phyloP scores from a whole-genome alignment of 2,113 vertebrate species.

The Psephotus haematonotus region DNA sequence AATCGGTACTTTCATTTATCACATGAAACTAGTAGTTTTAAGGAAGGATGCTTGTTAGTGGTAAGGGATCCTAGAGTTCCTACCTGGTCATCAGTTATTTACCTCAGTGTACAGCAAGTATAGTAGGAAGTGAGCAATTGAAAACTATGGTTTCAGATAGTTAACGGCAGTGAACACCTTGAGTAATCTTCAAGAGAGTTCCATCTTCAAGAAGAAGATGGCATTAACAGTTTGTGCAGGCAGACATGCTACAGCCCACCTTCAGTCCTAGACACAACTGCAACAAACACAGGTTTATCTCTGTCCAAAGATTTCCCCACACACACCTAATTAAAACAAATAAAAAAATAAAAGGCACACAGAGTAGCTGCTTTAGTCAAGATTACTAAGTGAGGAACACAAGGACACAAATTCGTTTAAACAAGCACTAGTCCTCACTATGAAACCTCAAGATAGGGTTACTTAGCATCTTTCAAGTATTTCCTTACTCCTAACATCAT shows the following conservation, averaged over 20 bases:
- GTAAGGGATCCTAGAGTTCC: neutral
- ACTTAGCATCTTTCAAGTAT: neutral
- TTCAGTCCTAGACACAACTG: neutral
- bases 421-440: neutral
- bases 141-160: neutral
- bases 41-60: neutral
- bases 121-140: neutral
- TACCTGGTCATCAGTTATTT: neutral
- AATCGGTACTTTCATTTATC: neutral
- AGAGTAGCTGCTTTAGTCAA: neutral
- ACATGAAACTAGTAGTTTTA: neutral
- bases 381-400: neutral
- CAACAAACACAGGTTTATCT: neutral
- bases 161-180: neutral
- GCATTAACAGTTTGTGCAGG: neutral
- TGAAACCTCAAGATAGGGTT: neutral
- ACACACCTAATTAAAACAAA: neutral
- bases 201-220: neutral
- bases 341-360: neutral
- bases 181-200: neutral
- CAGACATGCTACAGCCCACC: neutral
- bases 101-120: neutral
- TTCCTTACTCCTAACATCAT: neutral
- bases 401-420: neutral
- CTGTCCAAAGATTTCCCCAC: neutral